Conservation (phyloP, 2,113 vertebrate genomes). For the Menura novaehollandiae region DNA sequence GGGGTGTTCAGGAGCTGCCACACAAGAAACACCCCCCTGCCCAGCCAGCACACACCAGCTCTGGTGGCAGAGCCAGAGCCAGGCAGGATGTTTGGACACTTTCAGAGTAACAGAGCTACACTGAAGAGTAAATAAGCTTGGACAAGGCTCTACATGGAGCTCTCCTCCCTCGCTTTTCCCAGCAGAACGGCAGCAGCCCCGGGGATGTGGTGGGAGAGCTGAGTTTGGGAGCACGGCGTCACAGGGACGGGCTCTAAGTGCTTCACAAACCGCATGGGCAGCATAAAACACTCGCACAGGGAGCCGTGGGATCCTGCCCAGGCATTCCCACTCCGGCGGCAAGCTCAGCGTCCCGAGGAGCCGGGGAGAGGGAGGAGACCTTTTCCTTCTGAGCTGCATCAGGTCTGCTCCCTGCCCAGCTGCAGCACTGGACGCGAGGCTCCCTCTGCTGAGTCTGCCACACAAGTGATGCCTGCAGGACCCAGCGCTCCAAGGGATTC, state of each 20-base stretch:
- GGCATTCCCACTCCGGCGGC: neutral
- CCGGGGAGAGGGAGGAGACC: neutral
- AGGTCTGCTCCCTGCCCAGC: neutral
- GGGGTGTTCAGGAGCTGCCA: neutral
- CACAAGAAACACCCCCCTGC: neutral
- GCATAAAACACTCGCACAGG: neutral
- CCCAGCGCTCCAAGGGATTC: fast-evolving
- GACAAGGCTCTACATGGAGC: fast-evolving
- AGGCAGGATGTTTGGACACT: neutral
- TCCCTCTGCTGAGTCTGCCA: constrained; percentile 13
- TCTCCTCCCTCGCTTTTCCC: neutral
- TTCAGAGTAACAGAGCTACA: neutral
- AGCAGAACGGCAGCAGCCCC: neutral
- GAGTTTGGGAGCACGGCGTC: neutral
- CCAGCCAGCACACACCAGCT: neutral
- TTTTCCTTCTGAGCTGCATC: neutral
- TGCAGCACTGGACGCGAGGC: neutral
- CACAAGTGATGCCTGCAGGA: neutral
- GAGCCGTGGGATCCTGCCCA: neutral
- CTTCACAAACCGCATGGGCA: neutral
- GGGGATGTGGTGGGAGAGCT: neutral
- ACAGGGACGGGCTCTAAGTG: neutral
- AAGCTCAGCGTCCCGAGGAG: neutral
- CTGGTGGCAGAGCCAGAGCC: neutral
- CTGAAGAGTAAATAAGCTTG: neutral